These are phyloP conservation scores for Drosophila mercatorum DNA, from an alignment of 2,888 invertebrate genomes.

Conservation along the genomic window DNA sequence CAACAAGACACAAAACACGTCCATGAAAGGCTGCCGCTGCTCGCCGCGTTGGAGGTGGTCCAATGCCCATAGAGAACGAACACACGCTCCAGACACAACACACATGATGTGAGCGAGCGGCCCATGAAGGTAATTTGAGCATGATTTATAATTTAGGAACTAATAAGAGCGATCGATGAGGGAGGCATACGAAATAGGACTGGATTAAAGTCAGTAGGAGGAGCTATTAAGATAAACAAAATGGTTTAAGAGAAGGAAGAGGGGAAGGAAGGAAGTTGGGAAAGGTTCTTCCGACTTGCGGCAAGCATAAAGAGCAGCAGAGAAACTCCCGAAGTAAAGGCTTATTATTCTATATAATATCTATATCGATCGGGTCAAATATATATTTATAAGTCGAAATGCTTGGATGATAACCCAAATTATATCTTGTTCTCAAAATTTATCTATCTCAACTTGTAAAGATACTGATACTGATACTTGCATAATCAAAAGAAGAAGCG, in stretches of 20 bases:
- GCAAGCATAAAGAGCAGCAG: not conserved
- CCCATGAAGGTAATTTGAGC: constrained; percentile 12
- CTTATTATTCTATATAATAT: too few species aligned
- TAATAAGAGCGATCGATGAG: not conserved
- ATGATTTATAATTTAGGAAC: constrained; percentile 10
- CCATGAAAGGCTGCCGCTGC: constrained; percentile 49
- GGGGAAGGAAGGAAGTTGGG: not conserved
- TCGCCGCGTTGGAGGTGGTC: constrained; percentile 45
- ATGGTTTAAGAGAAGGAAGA: not conserved
- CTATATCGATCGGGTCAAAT: too few species aligned
- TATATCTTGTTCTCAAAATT: too few species aligned
- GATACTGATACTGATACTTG: too few species aligned
- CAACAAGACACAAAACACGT: constrained; percentile 35
- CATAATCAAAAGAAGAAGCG: not conserved
- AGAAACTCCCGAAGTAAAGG: not conserved
- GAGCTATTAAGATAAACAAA: not conserved
- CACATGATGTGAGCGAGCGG: constrained; percentile 20
- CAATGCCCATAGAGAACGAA: not conserved
- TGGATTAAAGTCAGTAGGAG: not conserved
- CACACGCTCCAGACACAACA: not conserved
- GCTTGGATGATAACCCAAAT: too few species aligned
- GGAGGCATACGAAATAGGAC: not conserved
- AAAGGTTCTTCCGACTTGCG: not conserved
- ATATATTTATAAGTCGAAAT: too few species aligned
- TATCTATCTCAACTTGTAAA: too few species aligned